A percentile compares a stretch with the other conserved stretches of the same genome.
These are phyloP conservation scores for Suncus etruscus DNA, from an alignment of 2,113 vertebrate genomes.

Conservation along the genomic window DNA sequence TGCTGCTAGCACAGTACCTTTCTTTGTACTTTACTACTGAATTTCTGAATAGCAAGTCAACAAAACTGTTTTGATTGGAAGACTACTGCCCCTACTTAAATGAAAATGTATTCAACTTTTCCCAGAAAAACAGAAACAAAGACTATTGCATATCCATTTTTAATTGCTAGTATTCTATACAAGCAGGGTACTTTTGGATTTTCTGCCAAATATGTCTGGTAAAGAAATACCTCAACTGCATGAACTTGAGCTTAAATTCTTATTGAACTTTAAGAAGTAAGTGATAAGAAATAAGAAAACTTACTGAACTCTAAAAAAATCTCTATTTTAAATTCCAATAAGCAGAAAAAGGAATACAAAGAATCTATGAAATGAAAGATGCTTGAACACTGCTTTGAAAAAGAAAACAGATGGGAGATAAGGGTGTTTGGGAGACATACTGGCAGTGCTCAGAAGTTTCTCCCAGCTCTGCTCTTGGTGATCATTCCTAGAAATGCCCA, in stretches of 20 bases:
- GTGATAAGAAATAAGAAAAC: no score
- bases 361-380: background rate
- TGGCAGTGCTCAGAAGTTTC: no score
- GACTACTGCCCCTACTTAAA: slow-evolving; percentile 12
- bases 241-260: slow-evolving; percentile 49
- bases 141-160: slow-evolving; percentile 12
- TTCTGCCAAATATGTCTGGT: slow-evolving; percentile 33
- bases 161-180: slow-evolving; percentile 30
- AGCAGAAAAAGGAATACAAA: slow-evolving; percentile 41
- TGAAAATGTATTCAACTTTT: slow-evolving; percentile 46
- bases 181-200: background rate
- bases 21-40: slow-evolving; percentile 41
- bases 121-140: slow-evolving; percentile 18
- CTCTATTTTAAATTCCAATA: slow-evolving; percentile 47
- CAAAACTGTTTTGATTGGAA: slow-evolving; percentile 19
- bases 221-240: slow-evolving; percentile 20
- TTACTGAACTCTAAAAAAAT: slow-evolving; percentile 39
- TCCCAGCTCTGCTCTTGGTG: no score
- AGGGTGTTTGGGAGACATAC: no score
- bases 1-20: background rate
- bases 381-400: slow-evolving; percentile 57
- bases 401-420: background rate
- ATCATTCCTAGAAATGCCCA: no score
- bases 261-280: slow-evolving; percentile 27
- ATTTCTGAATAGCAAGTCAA: background rate